These are phyloP conservation scores for Chloropsis cyanopogon DNA, from an alignment of 2,113 vertebrate genomes.

Conservation along the genomic window DNA sequence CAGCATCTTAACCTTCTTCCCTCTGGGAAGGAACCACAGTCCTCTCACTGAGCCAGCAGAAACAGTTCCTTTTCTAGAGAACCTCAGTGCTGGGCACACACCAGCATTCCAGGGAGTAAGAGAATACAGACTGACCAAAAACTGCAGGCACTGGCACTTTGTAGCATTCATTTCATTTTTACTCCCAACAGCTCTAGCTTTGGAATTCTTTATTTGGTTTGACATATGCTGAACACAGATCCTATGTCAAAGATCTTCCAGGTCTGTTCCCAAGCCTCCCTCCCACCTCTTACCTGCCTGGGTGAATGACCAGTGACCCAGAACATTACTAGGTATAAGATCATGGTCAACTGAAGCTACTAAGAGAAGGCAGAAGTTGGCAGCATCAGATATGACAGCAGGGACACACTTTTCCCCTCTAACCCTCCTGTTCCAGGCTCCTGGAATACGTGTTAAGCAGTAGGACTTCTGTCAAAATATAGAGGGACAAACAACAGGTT, in stretches of 20 bases:
- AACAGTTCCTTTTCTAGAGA: neutral
- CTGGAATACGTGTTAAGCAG: neutral
- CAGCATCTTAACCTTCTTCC: neutral
- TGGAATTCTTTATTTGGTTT: conserved; percentile 56
- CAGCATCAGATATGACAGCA: neutral
- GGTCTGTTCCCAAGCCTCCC: neutral
- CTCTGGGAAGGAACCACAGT: neutral
- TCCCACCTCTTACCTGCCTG: neutral
- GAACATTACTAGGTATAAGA: neutral
- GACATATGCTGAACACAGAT: neutral
- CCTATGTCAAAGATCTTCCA: neutral
- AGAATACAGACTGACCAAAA: neutral
- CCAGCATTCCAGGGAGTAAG: neutral
- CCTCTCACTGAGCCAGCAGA: neutral
- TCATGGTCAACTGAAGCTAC: neutral
- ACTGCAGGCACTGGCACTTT: neutral
- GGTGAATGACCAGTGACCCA: neutral
- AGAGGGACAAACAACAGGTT: neutral
- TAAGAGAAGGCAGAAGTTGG: neutral
- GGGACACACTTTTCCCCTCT: neutral
- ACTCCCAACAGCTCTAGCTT: neutral
- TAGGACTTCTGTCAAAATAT: neutral
- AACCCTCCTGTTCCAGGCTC: neutral
- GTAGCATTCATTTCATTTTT: neutral
- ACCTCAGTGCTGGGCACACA: neutral